Conservation (phyloP, 2,113 vertebrate species). For the Chrysemys picta region DNA sequence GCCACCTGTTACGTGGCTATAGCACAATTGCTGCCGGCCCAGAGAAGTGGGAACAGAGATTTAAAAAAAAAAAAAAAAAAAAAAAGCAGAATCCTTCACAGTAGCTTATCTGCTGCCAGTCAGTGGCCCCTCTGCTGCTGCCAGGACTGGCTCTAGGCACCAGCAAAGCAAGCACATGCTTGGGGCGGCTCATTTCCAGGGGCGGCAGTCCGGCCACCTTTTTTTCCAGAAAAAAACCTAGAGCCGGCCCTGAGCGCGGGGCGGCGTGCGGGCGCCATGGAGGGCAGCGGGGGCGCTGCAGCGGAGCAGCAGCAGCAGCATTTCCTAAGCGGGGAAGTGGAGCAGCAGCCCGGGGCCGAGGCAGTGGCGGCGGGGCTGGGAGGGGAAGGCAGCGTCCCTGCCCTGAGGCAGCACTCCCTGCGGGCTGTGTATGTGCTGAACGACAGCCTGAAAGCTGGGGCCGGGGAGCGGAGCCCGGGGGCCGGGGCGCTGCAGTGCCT, state of each 20-base stretch:
- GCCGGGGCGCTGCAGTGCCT: slow-evolving; percentile 88
- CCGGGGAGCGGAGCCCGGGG: slow-evolving; percentile 84
- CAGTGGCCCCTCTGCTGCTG: not conserved
- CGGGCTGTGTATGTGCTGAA: slow-evolving; percentile 87
- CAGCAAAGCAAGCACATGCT: too few relatives aligned
- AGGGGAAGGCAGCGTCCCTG: slow-evolving; percentile 49
- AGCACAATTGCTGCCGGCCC: too few relatives aligned
- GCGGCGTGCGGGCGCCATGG: not conserved
- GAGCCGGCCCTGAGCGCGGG: not conserved
- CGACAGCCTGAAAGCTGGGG: slow-evolving; percentile 78
- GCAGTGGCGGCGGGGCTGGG: not conserved
- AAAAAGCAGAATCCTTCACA: not conserved
- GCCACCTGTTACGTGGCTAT: too few relatives aligned
- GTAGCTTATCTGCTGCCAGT: not conserved
- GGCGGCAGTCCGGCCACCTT: too few relatives aligned
- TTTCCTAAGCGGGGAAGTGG: not conserved
- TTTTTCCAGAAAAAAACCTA: too few relatives aligned
- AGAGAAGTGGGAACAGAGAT: too few relatives aligned
- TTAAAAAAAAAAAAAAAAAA: not conserved
- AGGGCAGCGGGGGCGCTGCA: not conserved
- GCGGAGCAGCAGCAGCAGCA: not conserved
- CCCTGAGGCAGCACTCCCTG: slow-evolving; percentile 79
- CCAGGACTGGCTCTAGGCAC: too few relatives aligned
- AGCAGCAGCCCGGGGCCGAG: not conserved
- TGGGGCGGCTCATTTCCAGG: too few relatives aligned